Evolutionary conservation across 2,888 invertebrate species (phyloP), one percentile per base, ranked within the genome.

Genomic region (Cancer borealis): DNA sequence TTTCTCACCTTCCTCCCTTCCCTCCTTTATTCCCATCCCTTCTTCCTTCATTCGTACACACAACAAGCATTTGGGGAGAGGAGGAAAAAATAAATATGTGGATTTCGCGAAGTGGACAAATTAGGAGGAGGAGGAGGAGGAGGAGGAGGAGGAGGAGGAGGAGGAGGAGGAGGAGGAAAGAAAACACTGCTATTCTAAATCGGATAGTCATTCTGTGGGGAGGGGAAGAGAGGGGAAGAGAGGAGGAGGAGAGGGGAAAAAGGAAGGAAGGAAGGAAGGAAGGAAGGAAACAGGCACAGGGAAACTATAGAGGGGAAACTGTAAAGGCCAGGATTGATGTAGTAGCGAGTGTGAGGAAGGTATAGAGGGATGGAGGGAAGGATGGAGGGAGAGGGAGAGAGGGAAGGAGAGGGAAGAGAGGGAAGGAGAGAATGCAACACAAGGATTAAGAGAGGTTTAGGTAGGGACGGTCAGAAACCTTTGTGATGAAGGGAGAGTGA

Each of bases 371-470:
- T 3, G 3, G 66, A 66, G n/a, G 2, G 66, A 66, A 3, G 21
- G 17, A 66, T 12, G 66, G 66, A 66, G 66, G 21, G 66, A 66
- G 21, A n/a, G 14, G n/a, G 66, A n/a, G 66, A n/a, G 66, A n/a
- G 14, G 66, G n/a, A n/a, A n/a, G n/a, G n/a, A n/a, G 66, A n/a
- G n/a, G 21, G 66, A n/a, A 66, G 14, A n/a, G 66, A 66, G n/a
- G n/a, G 60, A n/a, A n/a, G 66, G 66, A 66, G 66, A 14, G 66
- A 66, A 66, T 66, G 66, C 66, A 66, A 21, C 66, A n/a, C n/a
- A 66, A n/a, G 66, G 66, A 66, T 66, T 66, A 66, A 66, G 66
- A 66, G 66, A n/a, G n/a, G 66, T n/a, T 66, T 66, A 66, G n/a
- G n/a, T 66, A 66, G 66, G 66, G 66, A 21, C 4, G 66, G 66